Percentiles rank a stretch among this genome's conserved stretches.
These are phyloP conservation scores for Macaria liturata DNA, from an alignment of 2,888 invertebrate species.

Conservation along the genomic window DNA sequence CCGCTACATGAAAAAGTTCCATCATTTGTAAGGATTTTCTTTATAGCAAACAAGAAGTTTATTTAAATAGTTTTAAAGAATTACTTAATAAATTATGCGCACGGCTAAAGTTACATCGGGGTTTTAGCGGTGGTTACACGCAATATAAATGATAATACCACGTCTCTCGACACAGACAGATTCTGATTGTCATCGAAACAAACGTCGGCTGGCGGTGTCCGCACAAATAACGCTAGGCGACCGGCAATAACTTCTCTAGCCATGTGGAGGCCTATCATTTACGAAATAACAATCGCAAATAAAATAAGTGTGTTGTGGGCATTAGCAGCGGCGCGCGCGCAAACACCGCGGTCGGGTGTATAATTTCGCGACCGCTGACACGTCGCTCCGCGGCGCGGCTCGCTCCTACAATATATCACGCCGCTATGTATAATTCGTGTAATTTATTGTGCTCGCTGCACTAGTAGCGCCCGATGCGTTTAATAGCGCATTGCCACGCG, in stretches of 20 bases:
- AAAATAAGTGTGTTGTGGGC: slow-evolving; percentile 56
- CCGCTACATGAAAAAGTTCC: background rate
- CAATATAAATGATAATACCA: slow-evolving; percentile 68
- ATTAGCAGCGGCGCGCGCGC: slow-evolving; percentile 59
- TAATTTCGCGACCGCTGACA: slow-evolving; percentile 78
- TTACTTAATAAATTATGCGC: slow-evolving; percentile 55
- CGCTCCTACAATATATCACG: slow-evolving; percentile 78
- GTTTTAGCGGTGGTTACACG: slow-evolving; percentile 53
- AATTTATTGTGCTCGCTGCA: slow-evolving; percentile 71
- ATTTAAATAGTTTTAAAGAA: slow-evolving; percentile 37
- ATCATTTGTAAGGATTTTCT: slow-evolving; percentile 12
- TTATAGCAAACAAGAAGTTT: slow-evolving; percentile 20
- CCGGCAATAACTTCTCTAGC: slow-evolving; percentile 68
- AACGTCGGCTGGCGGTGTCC: slow-evolving; percentile 59
- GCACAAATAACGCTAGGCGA: slow-evolving; percentile 61
- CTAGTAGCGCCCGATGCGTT: slow-evolving; percentile 69
- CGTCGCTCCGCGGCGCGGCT: slow-evolving; percentile 53
- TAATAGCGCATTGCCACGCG: slow-evolving; percentile 80
- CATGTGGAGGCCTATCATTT: slow-evolving; percentile 70
- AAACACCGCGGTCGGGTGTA: slow-evolving; percentile 68
- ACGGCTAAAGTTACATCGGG: slow-evolving; percentile 50
- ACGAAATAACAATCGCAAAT: slow-evolving; percentile 74
- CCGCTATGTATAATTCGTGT: slow-evolving; percentile 78
- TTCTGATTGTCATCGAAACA: slow-evolving; percentile 75
- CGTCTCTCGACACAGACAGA: slow-evolving; percentile 65